phyloP scores from a whole-genome alignment of 2,888 invertebrate genomes.

The Plagodis pulveraria region DNA sequence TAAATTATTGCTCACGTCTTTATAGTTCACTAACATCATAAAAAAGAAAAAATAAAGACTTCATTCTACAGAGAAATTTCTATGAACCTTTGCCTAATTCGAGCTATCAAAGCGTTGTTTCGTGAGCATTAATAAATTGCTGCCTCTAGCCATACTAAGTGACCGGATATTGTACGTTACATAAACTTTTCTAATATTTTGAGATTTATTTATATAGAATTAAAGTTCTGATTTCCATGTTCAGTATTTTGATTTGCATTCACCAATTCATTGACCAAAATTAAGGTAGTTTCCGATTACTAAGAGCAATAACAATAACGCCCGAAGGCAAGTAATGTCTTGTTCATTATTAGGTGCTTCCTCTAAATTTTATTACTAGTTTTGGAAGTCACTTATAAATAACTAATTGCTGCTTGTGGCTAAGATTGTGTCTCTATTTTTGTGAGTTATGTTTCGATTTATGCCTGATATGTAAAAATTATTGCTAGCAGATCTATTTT shows the following conservation, averaged over 20 bases:
- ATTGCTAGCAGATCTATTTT: slow-evolving; percentile 1
- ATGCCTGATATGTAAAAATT: background rate
- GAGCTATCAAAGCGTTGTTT: slow-evolving; percentile 71
- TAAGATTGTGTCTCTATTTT: slow-evolving; percentile 23
- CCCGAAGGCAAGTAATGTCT: slow-evolving; percentile 63
- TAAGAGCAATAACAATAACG: slow-evolving; percentile 70
- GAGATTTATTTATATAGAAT: slow-evolving; percentile 25
- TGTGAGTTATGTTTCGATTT: slow-evolving; percentile 4
- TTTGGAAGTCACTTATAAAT: slow-evolving; percentile 31
- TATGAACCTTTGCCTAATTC: slow-evolving; percentile 70
- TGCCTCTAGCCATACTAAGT: slow-evolving; percentile 72
- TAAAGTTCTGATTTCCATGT: slow-evolving; percentile 42
- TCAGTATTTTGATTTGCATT: slow-evolving; percentile 64
- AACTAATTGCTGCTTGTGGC: slow-evolving; percentile 34
- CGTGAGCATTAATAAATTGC: slow-evolving; percentile 76
- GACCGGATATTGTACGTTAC: slow-evolving; percentile 74
- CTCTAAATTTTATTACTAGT: slow-evolving; percentile 52
- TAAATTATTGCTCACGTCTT: slow-evolving; percentile 40
- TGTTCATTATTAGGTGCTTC: slow-evolving; percentile 68
- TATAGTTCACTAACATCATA: slow-evolving; percentile 40
- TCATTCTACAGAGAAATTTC: slow-evolving; percentile 63
- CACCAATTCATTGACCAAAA: slow-evolving; percentile 79
- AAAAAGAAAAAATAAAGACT: slow-evolving; percentile 61
- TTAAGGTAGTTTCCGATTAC: slow-evolving; percentile 79
- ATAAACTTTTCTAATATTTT: slow-evolving; percentile 19